phyloP scores from a whole-genome alignment of 2,797 vertebrate genomes.

The Luscinia luscinia region DNA sequence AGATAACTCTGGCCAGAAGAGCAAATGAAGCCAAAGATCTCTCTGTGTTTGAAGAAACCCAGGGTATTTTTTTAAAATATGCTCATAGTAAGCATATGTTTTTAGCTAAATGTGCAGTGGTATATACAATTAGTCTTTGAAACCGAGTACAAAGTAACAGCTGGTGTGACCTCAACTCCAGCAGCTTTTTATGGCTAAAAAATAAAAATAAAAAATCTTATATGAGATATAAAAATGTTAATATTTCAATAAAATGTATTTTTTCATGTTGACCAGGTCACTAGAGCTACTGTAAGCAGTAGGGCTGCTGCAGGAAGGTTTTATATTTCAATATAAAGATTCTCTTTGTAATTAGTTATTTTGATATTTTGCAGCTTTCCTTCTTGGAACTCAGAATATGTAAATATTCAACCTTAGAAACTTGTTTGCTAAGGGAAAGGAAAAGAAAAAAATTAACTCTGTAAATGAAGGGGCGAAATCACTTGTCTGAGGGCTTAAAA shows the following conservation, averaged over 20 bases:
- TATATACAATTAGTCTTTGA: neutral
- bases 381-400: neutral
- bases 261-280: constrained; percentile 7
- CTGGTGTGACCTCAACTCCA: neutral
- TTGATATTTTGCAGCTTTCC: constrained; percentile 22
- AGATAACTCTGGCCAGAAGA: neutral
- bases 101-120: neutral
- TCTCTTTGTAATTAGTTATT: constrained; percentile 37
- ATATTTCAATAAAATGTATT: neutral
- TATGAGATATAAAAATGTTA: neutral
- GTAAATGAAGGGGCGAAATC: neutral
- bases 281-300: neutral
- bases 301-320: neutral
- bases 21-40: neutral
- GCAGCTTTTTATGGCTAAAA: neutral
- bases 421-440: neutral
- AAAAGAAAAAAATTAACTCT: neutral
- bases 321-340: constrained; percentile 25
- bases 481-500: neutral
- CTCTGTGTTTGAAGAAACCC: neutral
- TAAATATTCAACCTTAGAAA: constrained; percentile 3
- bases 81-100: neutral
- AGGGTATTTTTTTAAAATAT: neutral
- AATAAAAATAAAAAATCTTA: neutral
- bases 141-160: neutral